Evolutionary conservation across 92 coral and sea anemone species (phyloP).

Genomic region (Blastomussa wellsi): DNA sequence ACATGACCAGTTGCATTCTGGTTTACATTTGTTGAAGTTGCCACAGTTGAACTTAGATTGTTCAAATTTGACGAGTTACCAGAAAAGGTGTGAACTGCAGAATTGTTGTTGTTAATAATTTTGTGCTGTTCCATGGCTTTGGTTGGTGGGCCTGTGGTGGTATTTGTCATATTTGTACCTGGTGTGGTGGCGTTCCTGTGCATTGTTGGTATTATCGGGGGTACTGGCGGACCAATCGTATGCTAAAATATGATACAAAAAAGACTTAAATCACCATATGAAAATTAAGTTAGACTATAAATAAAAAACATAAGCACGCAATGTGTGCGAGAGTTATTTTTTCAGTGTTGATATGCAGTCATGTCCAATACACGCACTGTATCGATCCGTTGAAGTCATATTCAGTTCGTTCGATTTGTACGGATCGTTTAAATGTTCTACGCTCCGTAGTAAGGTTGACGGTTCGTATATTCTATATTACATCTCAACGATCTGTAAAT

Average conservation of each 20-base stretch:
- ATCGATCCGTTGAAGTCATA: too few species aligned
- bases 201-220: conserved; percentile 3
- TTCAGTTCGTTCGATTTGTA: too few species aligned
- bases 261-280: neutral
- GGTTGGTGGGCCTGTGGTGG: conserved; percentile 2
- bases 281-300: too few species aligned
- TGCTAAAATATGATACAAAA: neutral
- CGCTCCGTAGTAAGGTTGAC: too few species aligned
- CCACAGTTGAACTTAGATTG: neutral
- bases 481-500: too few species aligned
- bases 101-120: neutral
- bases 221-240: neutral
- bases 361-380: too few species aligned
- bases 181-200: conserved; percentile 19
- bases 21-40: neutral
- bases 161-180: conserved; percentile 40
- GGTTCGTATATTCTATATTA: too few species aligned
- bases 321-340: too few species aligned
- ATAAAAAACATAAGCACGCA: too few species aligned
- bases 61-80: neutral
- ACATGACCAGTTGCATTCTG: neutral
- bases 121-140: neutral
- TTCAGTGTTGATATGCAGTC: too few species aligned
- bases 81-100: neutral
- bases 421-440: too few species aligned